These are phyloP conservation scores for Macrotis lagotis DNA, from an alignment of 2,113 vertebrate species.

Conservation along the genomic window DNA sequence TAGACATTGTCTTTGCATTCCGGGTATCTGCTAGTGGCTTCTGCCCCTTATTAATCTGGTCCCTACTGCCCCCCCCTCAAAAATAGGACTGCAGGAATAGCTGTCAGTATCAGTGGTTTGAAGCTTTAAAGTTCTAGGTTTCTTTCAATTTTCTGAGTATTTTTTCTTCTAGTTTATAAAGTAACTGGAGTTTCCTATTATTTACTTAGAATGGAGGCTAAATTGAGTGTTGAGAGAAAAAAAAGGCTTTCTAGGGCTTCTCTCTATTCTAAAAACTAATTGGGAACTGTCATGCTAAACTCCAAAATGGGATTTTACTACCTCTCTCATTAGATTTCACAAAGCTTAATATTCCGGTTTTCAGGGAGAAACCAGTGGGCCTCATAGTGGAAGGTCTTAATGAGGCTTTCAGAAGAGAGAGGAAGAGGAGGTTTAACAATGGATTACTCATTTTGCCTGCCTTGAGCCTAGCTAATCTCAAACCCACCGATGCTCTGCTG, in stretches of 20 bases:
- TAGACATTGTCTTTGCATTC: constrained; percentile 67
- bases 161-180: constrained; percentile 67
- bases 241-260: constrained; percentile 59
- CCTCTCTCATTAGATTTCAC: constrained; percentile 73
- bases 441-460: constrained; percentile 62
- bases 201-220: constrained; percentile 73
- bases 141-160: constrained; percentile 66
- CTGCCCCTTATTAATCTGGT: constrained; percentile 67
- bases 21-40: constrained; percentile 73
- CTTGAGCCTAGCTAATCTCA: constrained; percentile 68
- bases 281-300: constrained; percentile 66
- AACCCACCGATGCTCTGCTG: constrained; percentile 74
- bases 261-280: constrained; percentile 68
- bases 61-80: constrained; percentile 68
- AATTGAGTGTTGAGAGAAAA: constrained; percentile 64
- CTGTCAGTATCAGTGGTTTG: constrained; percentile 73
- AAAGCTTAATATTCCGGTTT: constrained; percentile 64
- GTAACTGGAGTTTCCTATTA: constrained; percentile 70
- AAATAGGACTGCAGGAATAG: constrained; percentile 75
- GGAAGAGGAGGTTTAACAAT: constrained; percentile 48
- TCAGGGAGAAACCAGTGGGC: constrained; percentile 58
- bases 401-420: constrained; percentile 43
- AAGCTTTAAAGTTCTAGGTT: constrained; percentile 77
- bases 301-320: constrained; percentile 73
- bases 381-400: constrained; percentile 58